These are phyloP conservation scores for Scopus umbretta DNA, from an alignment of 2,113 vertebrate genomes.

Conservation along the genomic window DNA sequence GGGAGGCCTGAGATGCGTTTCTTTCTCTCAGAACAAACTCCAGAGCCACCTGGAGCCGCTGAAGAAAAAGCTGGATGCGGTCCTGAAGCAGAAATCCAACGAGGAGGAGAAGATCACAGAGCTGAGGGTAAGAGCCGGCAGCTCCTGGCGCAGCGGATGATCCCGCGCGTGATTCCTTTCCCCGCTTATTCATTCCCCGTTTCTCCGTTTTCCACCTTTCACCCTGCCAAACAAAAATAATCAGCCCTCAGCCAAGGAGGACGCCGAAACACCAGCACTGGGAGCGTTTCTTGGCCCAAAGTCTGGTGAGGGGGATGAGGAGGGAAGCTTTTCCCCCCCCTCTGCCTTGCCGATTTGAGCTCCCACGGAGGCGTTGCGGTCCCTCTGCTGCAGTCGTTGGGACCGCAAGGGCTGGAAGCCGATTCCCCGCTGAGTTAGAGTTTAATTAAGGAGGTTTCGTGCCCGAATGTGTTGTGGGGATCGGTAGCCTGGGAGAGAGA, in stretches of 20 bases:
- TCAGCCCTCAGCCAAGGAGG: neutral
- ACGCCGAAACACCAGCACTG: fast-evolving
- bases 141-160: neutral
- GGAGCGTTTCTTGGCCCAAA: neutral
- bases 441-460: too few species aligned
- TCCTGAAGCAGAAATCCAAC: constrained; percentile 70
- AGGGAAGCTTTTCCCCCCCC: neutral
- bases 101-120: constrained; percentile 70
- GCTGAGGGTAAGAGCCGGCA: constrained; percentile 49
- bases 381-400: neutral
- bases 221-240: neutral
- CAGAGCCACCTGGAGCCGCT: constrained; percentile 71
- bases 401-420: fast-evolving
- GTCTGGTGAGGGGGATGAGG: neutral
- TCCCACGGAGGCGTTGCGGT: neutral
- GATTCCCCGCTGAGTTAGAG: neutral
- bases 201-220: neutral
- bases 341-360: neutral
- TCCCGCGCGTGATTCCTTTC: neutral
- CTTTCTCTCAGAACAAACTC: constrained; percentile 60
- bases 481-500: neutral
- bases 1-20: neutral
- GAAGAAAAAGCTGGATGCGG: constrained; percentile 66
- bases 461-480: neutral
- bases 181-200: neutral